Percentiles rank a stretch among this genome's conserved stretches.
Evolutionary conservation across 2,888 invertebrate species (phyloP).

Genomic region (Lasioglossum vierecki): DNA sequence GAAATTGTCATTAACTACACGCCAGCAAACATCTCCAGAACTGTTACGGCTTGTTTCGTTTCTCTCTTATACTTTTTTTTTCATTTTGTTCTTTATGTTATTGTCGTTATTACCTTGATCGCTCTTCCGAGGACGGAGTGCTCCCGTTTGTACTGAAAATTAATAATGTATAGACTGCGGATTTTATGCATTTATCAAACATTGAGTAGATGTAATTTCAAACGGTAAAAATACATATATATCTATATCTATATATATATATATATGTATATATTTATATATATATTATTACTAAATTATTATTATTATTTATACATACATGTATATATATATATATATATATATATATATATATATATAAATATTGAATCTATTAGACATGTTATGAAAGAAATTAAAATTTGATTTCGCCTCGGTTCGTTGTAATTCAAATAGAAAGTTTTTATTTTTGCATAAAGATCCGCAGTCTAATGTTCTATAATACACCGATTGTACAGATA

Average conservation of each 20-base stretch:
- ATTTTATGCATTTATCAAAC: background rate
- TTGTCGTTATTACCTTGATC: constrained; percentile 78
- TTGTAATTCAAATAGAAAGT: background rate
- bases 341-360: too few relatives aligned
- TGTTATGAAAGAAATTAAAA: background rate
- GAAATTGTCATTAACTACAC: constrained; percentile 15
- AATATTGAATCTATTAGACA: background rate
- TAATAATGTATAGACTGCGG: constrained; percentile 23
- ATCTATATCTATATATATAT: background rate
- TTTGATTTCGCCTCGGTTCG: background rate
- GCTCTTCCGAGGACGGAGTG: constrained; percentile 73
- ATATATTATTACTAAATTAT: too few relatives aligned
- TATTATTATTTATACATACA: too few relatives aligned
- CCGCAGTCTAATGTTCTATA: constrained; percentile 21
- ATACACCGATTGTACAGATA: constrained; percentile 16
- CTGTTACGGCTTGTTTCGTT: constrained; percentile 24
- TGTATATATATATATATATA: background rate
- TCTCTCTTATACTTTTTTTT: constrained; percentile 61
- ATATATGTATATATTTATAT: background rate
- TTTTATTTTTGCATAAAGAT: constrained; percentile 4
- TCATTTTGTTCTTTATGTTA: constrained; percentile 23
- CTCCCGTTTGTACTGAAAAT: constrained; percentile 79
- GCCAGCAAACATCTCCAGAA: constrained; percentile 17
- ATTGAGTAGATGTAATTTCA: background rate
- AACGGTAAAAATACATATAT: background rate